These are phyloP conservation scores for Lethenteron camtschaticum DNA, from an alignment of 2,113 vertebrate genomes.

Conservation along the genomic window DNA sequence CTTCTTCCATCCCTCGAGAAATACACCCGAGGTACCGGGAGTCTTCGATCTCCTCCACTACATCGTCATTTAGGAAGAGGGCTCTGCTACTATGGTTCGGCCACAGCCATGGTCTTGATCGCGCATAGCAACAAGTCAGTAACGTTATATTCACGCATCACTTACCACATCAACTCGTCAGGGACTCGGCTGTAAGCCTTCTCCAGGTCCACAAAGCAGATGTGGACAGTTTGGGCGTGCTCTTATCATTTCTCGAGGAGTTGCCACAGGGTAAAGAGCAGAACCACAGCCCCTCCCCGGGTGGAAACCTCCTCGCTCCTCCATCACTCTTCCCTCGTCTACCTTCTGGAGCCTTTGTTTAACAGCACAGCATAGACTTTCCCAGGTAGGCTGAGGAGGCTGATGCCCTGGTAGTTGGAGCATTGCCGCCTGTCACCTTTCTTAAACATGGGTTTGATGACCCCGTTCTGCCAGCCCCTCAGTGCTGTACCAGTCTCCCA, in stretches of 20 bases:
- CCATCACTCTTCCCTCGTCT: not conserved
- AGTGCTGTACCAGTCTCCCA: not conserved
- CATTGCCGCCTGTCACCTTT: not conserved
- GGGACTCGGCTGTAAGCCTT: not conserved
- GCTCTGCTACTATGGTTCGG: no score
- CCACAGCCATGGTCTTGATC: not conserved
- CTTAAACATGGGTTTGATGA: not conserved
- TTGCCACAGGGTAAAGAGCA: conserved; percentile 1
- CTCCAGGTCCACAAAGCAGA: not conserved
- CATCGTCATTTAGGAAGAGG: no score
- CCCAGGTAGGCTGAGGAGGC: not conserved
- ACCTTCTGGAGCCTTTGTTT: not conserved
- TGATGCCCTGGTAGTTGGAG: not conserved
- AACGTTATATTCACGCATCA: not conserved
- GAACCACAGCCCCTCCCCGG: not conserved
- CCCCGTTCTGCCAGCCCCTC: not conserved
- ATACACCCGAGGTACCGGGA: no score
- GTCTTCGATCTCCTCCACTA: no score
- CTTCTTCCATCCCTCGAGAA: no score
- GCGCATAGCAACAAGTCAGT: not conserved
- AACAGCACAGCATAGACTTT: not conserved
- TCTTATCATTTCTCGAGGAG: not conserved
- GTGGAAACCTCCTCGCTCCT: not conserved
- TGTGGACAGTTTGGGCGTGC: not conserved
- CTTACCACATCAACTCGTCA: not conserved